Evolutionary conservation across 1,140 invertebrate genomes (phyloP).

Genomic region (Polyergus mexicanus): DNA sequence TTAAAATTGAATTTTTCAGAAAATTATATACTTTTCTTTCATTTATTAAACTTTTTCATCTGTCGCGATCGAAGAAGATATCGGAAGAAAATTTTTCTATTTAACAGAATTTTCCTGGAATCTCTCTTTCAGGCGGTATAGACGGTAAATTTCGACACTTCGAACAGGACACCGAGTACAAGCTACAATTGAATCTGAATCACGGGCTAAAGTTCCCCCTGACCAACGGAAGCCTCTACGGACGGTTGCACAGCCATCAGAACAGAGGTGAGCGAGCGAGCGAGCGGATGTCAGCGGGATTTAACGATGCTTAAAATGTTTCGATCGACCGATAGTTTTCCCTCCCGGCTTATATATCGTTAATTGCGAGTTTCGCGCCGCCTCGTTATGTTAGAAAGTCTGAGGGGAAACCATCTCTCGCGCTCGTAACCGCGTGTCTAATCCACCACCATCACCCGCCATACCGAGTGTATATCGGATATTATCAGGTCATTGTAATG

Average conservation of each 20-base stretch:
- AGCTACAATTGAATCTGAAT: constrained; percentile 83
- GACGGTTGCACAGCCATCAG: constrained; percentile 83
- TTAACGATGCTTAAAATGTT: constrained; percentile 42
- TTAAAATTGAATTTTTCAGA: background rate
- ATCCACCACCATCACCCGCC: background rate
- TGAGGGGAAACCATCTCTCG: constrained; percentile 7
- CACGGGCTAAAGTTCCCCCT: constrained; percentile 88
- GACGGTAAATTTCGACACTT: constrained; percentile 88
- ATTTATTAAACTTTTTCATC: background rate
- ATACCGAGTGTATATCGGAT: background rate
- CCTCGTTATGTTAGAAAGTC: constrained; percentile 52
- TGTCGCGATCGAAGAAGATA: background rate
- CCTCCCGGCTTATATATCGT: constrained; percentile 19
- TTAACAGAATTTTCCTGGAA: constrained; percentile 35
- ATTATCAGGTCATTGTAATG: constrained; percentile 30
- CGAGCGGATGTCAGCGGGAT: constrained; percentile 47
- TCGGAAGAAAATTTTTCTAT: background rate
- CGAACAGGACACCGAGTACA: constrained; percentile 83
- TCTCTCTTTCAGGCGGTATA: constrained; percentile 85
- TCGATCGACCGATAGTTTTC: background rate
- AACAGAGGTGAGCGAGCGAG: constrained; percentile 77
- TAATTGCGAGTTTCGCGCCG: constrained; percentile 47
- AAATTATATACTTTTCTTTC: background rate
- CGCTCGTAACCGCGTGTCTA: background rate
- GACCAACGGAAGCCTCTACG: constrained; percentile 88